phyloP scores from a whole-genome alignment of 1,140 invertebrate species.

The Drosophila setifemur region DNA sequence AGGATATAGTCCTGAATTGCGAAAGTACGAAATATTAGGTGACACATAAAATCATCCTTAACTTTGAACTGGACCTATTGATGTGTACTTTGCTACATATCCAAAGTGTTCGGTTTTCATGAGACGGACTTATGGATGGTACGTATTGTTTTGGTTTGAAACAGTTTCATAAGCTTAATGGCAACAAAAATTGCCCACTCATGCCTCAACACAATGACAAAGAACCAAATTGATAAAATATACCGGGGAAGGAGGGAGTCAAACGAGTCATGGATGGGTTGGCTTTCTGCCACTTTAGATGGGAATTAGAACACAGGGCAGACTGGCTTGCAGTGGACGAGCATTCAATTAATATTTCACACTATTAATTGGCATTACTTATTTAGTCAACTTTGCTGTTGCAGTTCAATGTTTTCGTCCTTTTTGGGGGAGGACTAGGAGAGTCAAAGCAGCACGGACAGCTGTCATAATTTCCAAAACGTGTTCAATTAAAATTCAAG shows the following conservation, averaged over 20 bases:
- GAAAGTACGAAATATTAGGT: neutral
- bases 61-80: neutral
- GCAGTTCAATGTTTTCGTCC: conserved; percentile 10
- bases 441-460: conserved; percentile 34
- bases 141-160: conserved; percentile 8
- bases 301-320: conserved; percentile 20
- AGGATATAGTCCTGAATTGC: too few species aligned
- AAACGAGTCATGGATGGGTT: neutral
- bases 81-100: neutral
- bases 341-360: conserved; percentile 70
- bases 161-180: conserved; percentile 15
- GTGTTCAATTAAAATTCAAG: conserved; percentile 60
- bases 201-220: conserved; percentile 20
- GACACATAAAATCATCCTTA: neutral
- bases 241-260: neutral
- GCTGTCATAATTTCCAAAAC: conserved; percentile 65
- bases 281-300: neutral
- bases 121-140: conserved; percentile 1
- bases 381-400: conserved; percentile 23
- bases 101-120: conserved; percentile 8
- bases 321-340: conserved; percentile 2
- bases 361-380: conserved; percentile 60
- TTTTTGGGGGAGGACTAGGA: neutral
- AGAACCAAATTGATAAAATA: conserved; percentile 36
- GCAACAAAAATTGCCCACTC: conserved; percentile 44